Conservation (phyloP, 2,797 vertebrate species). For the Strix occidentalis region DNA sequence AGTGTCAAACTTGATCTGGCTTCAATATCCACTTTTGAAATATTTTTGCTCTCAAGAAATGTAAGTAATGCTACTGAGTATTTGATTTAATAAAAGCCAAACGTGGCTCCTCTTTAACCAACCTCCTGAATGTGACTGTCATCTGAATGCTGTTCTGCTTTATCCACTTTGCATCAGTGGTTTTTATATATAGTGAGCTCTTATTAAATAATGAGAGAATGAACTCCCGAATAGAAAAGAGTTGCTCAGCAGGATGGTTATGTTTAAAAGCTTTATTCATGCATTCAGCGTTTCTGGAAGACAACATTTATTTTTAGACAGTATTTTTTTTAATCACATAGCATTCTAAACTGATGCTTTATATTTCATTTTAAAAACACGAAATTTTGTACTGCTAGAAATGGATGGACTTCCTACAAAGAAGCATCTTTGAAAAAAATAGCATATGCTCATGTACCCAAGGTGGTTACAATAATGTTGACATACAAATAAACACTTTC, state of each 20-base stretch:
- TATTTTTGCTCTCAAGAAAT: background rate
- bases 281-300: background rate
- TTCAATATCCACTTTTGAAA: rapidly evolving
- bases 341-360: background rate
- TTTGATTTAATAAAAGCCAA: background rate
- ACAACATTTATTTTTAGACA: background rate
- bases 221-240: background rate
- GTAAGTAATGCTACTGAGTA: background rate
- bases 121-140: background rate
- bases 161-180: rapidly evolving
- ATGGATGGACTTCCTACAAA: background rate
- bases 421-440: background rate
- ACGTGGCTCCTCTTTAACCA: background rate
- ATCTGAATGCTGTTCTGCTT: rapidly evolving
- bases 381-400: background rate
- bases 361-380: background rate
- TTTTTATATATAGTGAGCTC: background rate
- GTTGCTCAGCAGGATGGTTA: rapidly evolving
- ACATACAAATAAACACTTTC: background rate
- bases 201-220: background rate
- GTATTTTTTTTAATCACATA: background rate
- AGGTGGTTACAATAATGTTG: background rate
- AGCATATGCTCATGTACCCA: background rate
- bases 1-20: rapidly evolving
- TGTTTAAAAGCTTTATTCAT: background rate